Evolutionary conservation across 2,797 vertebrate genomes (phyloP).

Genomic region (Scarus forsteni): DNA sequence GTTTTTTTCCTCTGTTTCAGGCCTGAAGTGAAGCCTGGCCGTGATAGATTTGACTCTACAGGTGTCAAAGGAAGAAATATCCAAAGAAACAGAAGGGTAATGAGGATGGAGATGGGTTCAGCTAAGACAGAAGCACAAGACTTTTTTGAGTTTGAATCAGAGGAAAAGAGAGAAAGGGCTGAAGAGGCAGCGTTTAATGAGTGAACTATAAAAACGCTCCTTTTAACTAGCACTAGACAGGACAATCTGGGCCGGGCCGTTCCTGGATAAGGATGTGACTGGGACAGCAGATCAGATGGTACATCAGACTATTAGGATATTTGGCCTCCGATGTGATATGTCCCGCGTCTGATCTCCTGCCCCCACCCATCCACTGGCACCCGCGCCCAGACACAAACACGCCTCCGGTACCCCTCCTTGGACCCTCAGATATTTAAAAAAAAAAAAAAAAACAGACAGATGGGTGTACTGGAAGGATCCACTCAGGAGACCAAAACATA

Average conservation of each 20-base stretch:
- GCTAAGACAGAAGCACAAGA: constrained; percentile 14
- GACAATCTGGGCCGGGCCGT: constrained; percentile 36
- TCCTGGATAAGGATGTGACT: constrained; percentile 58
- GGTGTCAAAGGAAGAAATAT: constrained; percentile 49
- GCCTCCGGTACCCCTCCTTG: constrained; percentile 46
- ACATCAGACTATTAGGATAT: constrained; percentile 67
- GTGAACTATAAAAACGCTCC: background rate
- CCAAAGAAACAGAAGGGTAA: constrained; percentile 7
- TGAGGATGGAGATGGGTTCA: background rate
- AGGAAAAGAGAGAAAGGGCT: constrained; percentile 1
- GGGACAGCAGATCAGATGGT: constrained; percentile 59
- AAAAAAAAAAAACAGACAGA: constrained; percentile 72
- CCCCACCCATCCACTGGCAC: constrained; percentile 51
- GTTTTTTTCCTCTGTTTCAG: background rate
- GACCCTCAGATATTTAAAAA: constrained; percentile 30
- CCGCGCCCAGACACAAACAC: constrained; percentile 65
- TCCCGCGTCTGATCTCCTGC: constrained; percentile 52
- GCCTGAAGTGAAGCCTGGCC: background rate
- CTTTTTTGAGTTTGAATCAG: constrained; percentile 5
- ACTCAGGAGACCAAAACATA: constrained; percentile 78
- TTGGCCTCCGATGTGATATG: constrained; percentile 71
- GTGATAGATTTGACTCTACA: constrained; percentile 60
- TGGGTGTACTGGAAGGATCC: constrained; percentile 72
- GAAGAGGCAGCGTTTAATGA: background rate
- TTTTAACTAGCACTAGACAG: constrained; percentile 17